A percentile compares a stretch with the other conserved stretches of the same genome.
These are phyloP conservation scores for Limosa lapponica DNA, from an alignment of 2,797 vertebrate species.

Conservation along the genomic window DNA sequence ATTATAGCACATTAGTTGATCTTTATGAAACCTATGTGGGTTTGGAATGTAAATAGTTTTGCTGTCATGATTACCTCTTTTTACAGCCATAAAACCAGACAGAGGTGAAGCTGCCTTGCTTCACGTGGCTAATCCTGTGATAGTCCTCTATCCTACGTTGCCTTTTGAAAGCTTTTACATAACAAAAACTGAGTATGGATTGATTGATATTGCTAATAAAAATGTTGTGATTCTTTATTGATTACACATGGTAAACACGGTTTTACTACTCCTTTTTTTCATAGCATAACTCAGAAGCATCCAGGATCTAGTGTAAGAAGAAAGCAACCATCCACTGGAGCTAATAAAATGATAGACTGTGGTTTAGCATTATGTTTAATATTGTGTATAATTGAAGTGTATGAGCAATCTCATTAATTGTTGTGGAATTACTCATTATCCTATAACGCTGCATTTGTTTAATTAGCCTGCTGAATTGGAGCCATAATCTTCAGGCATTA, in stretches of 20 bases:
- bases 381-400: neutral
- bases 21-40: neutral
- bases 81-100: neutral
- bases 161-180: neutral
- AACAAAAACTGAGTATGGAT: neutral
- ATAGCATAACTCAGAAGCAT: neutral
- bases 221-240: neutral
- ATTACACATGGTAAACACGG: neutral
- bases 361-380: neutral
- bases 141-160: rapidly evolving
- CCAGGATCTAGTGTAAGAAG: neutral
- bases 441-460: neutral
- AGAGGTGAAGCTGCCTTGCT: neutral
- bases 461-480: neutral
- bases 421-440: neutral
- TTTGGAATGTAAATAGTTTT: neutral
- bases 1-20: neutral
- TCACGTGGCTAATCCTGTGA: neutral
- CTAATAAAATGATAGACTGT: neutral
- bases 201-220: neutral
- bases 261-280: neutral
- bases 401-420: neutral
- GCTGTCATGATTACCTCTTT: neutral
- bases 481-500: neutral
- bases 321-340: neutral